These are phyloP conservation scores for Rhinopomastus cyanomelas DNA, from an alignment of 2,113 vertebrate species.

Conservation along the genomic window DNA sequence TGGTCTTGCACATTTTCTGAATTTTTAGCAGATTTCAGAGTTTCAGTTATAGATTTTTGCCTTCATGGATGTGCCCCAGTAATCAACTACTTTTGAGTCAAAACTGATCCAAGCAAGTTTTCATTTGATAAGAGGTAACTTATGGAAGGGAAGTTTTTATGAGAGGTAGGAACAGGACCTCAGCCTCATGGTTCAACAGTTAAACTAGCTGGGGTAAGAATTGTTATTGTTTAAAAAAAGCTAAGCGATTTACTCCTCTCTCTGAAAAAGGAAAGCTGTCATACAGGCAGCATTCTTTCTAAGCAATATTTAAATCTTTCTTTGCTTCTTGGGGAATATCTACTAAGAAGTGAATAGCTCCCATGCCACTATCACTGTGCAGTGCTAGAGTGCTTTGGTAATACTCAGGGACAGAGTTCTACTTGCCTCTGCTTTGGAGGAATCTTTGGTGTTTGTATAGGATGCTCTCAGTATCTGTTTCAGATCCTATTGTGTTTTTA, in stretches of 20 bases:
- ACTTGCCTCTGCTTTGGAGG: not conserved
- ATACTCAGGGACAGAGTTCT: not conserved
- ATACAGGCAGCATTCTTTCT: not conserved
- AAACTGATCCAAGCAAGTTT: not conserved
- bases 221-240: not conserved
- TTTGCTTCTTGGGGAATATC: not conserved
- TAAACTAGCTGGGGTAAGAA: not conserved
- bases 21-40: not conserved
- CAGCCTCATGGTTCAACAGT: not conserved
- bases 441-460: fast-evolving
- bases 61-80: not conserved
- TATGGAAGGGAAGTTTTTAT: not conserved
- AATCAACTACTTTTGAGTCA: not conserved
- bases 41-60: not conserved
- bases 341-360: not conserved
- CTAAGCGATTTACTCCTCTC: not conserved
- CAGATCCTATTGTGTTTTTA: not conserved
- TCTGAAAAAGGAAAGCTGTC: not conserved
- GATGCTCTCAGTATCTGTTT: not conserved
- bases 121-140: not conserved
- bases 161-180: not conserved
- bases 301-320: not conserved
- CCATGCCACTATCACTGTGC: not conserved
- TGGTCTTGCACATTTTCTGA: not conserved
- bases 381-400: not conserved